phyloP scores from a whole-genome alignment of 2,797 vertebrate species.

The Anguilla pacifica region DNA sequence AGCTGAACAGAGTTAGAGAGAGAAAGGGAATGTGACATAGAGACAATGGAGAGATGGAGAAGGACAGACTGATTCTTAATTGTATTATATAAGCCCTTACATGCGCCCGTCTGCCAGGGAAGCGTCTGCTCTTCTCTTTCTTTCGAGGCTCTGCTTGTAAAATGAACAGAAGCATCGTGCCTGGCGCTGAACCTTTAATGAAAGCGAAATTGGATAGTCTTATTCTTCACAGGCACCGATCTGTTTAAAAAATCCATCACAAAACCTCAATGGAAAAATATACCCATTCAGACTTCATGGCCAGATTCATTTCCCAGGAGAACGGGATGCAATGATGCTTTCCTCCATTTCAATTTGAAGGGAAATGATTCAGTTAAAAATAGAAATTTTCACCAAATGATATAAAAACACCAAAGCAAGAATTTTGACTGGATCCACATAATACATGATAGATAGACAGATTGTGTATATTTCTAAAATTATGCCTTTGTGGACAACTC shows the following conservation, averaged over 20 bases:
- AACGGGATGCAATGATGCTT: not conserved
- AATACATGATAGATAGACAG: not conserved
- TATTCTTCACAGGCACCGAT: constrained; percentile 44
- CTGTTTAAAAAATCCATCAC: constrained; percentile 38
- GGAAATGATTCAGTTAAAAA: not conserved
- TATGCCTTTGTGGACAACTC: not conserved
- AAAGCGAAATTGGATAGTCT: constrained; percentile 51
- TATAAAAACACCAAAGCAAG: not conserved
- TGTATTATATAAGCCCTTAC: constrained; percentile 62
- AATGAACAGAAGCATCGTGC: constrained; percentile 37
- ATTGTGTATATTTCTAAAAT: not conserved
- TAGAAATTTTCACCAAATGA: not conserved
- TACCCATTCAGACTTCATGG: not conserved
- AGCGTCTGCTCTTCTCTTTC: constrained; percentile 58
- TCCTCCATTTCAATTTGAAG: not conserved
- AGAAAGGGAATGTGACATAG: not conserved
- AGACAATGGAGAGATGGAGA: not conserved
- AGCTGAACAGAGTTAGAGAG: not conserved
- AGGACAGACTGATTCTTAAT: constrained; percentile 46
- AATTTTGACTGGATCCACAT: not conserved
- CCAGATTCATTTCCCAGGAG: not conserved
- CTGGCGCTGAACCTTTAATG: constrained; percentile 44
- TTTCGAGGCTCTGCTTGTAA: constrained; percentile 48
- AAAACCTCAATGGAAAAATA: constrained; percentile 38
- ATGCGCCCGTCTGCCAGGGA: constrained; percentile 49